Conservation (phyloP, 2,888 invertebrate genomes). For the Galeopsomyia nigrocyanea region DNA sequence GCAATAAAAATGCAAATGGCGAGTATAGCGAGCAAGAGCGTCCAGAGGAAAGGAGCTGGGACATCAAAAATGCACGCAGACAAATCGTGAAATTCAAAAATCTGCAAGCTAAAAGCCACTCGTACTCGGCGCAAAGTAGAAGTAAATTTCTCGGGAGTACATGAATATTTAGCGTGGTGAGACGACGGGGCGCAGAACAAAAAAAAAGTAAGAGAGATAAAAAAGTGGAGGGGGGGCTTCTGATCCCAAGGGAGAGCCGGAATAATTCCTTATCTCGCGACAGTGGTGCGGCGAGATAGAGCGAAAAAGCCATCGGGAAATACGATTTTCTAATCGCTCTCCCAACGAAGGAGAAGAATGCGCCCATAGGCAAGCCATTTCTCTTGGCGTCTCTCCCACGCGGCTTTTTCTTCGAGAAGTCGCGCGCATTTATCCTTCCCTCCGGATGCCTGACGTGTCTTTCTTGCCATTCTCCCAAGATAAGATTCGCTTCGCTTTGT, state of each 20-base stretch:
- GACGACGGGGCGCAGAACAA: too few species aligned
- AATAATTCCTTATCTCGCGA: conserved; percentile 31
- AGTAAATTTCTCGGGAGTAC: conserved; percentile 37
- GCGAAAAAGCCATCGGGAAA: conserved; percentile 34
- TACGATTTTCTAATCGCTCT: conserved; percentile 45
- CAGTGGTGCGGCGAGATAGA: conserved; percentile 2
- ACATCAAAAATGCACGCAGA: too few species aligned
- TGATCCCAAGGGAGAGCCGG: conserved; percentile 9
- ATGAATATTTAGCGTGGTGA: conserved; percentile 23
- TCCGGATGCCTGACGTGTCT: conserved; percentile 18
- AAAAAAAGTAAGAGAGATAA: too few species aligned
- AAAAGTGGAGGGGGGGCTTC: neutral
- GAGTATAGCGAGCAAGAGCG: too few species aligned
- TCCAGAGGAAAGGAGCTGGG: too few species aligned
- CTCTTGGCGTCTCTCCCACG: conserved; percentile 24
- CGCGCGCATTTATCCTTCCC: conserved; percentile 38
- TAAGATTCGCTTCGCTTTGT: neutral
- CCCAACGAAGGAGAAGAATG: conserved; percentile 35
- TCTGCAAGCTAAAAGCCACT: too few species aligned
- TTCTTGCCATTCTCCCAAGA: neutral
- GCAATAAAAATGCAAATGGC: too few species aligned
- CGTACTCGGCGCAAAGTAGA: conserved; percentile 23
- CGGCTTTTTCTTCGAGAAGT: conserved; percentile 25
- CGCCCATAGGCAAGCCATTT: conserved; percentile 35
- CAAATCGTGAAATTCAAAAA: neutral